These are phyloP conservation scores for Parus major DNA, from an alignment of 2,113 vertebrate genomes.

Conservation along the genomic window DNA sequence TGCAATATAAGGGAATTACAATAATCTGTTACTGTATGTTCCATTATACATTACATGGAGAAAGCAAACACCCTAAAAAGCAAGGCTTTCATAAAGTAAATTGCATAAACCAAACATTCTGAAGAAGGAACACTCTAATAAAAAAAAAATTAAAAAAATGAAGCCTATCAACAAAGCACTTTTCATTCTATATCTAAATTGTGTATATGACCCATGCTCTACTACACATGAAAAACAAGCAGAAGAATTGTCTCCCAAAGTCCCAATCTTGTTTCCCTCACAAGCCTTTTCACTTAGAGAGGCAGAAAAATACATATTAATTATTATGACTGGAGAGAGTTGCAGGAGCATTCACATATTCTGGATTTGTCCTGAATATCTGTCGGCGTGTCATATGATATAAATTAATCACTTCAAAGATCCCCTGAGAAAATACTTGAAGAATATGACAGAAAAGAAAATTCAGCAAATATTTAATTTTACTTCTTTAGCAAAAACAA, in stretches of 20 bases:
- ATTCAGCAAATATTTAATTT: constrained; percentile 3
- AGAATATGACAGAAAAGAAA: constrained; percentile 6
- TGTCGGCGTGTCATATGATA: constrained; percentile 52
- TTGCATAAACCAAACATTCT: background rate
- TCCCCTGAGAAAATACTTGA: background rate
- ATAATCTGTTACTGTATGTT: background rate
- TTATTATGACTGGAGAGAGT: background rate
- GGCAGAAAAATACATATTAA: background rate
- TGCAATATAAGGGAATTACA: background rate
- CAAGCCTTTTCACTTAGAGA: background rate
- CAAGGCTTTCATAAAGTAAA: background rate
- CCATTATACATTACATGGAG: background rate
- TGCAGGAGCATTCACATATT: background rate
- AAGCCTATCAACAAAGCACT: background rate
- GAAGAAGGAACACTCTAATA: background rate
- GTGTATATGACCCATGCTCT: background rate
- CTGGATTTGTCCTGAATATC: constrained; percentile 41
- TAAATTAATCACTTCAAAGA: constrained; percentile 31
- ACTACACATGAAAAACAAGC: background rate
- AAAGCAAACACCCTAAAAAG: background rate
- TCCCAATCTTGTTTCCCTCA: background rate
- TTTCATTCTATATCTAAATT: background rate
- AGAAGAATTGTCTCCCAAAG: background rate
- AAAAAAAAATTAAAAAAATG: background rate
- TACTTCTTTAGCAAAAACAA: background rate